phyloP scores from a whole-genome alignment of 2,113 vertebrate genomes.

The Lagopus muta region DNA sequence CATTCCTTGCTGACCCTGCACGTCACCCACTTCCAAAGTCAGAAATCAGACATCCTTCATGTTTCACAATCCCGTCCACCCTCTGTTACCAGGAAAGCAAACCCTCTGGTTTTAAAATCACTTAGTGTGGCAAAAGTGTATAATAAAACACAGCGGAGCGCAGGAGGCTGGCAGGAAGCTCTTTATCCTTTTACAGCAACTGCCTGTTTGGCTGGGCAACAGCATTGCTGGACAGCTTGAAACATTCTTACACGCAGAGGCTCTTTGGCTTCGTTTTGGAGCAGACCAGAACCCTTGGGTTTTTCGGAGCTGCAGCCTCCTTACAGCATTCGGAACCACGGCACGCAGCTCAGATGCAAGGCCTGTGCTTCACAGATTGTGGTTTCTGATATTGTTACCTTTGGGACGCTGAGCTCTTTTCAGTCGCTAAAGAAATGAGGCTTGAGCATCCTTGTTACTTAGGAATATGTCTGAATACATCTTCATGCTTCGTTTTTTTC shows the following conservation, averaged over 20 bases:
- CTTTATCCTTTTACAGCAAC: conserved; percentile 57
- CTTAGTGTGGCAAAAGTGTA: conserved; percentile 57
- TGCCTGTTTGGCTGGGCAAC: conserved; percentile 61
- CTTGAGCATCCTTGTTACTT: neutral
- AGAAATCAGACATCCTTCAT: neutral
- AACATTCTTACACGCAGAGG: conserved; percentile 3
- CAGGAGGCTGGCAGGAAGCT: conserved; percentile 60
- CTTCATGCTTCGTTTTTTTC: neutral
- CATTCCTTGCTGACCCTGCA: neutral
- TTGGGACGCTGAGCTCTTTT: neutral
- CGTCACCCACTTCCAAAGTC: conserved; percentile 22
- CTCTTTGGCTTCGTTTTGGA: neutral
- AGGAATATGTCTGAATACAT: neutral
- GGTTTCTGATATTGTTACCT: neutral
- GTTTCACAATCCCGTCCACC: conserved; percentile 33
- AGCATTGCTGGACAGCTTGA: conserved; percentile 44
- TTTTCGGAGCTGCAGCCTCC: neutral
- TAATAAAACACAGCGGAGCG: conserved; percentile 37
- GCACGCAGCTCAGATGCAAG: neutral
- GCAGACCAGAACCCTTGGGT: conserved; percentile 7
- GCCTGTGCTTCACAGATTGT: neutral
- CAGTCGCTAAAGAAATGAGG: neutral
- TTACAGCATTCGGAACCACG: neutral
- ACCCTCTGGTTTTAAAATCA: conserved; percentile 49
- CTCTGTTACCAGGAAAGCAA: conserved; percentile 58